Evolutionary conservation across 2,797 vertebrate genomes (phyloP).

Genomic region (Sebastes paucispinis): DNA sequence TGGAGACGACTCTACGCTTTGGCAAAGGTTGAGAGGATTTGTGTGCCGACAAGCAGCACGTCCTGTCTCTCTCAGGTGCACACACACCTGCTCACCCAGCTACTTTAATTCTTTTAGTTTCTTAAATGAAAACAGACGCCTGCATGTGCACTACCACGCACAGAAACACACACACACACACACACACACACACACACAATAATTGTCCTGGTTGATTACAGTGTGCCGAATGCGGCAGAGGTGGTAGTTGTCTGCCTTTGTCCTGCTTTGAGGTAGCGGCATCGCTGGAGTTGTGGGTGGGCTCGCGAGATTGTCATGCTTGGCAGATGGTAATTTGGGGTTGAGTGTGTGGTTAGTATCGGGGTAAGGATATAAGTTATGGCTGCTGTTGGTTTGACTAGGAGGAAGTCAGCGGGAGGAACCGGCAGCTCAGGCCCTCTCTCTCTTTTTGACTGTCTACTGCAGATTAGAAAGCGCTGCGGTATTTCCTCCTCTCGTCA

Average conservation of each 20-base stretch:
- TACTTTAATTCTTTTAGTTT: slow-evolving; percentile 46
- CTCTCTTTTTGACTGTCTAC: slow-evolving; percentile 22
- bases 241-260: slow-evolving; percentile 73
- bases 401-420: slow-evolving; percentile 49
- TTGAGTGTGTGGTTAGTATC: slow-evolving; percentile 77
- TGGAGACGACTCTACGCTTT: slow-evolving; percentile 40
- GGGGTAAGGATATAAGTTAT: slow-evolving; percentile 74
- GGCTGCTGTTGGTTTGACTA: slow-evolving; percentile 62
- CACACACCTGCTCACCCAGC: slow-evolving; percentile 58
- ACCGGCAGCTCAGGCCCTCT: slow-evolving; percentile 31
- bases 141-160: not conserved
- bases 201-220: slow-evolving; percentile 74
- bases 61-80: slow-evolving; percentile 26
- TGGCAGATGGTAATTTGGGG: slow-evolving; percentile 79
- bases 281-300: slow-evolving; percentile 76
- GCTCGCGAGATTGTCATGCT: slow-evolving; percentile 70
- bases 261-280: slow-evolving; percentile 67
- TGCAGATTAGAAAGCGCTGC: slow-evolving; percentile 42
- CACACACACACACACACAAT: slow-evolving; percentile 47
- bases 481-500: slow-evolving; percentile 46
- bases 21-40: slow-evolving; percentile 50
- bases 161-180: not conserved
- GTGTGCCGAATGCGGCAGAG: slow-evolving; percentile 62
- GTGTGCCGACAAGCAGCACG: slow-evolving; percentile 16
- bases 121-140: slow-evolving; percentile 28